These are phyloP conservation scores for Trichogramma pretiosum DNA, from an alignment of 1,140 invertebrate species.

Conservation along the genomic window DNA sequence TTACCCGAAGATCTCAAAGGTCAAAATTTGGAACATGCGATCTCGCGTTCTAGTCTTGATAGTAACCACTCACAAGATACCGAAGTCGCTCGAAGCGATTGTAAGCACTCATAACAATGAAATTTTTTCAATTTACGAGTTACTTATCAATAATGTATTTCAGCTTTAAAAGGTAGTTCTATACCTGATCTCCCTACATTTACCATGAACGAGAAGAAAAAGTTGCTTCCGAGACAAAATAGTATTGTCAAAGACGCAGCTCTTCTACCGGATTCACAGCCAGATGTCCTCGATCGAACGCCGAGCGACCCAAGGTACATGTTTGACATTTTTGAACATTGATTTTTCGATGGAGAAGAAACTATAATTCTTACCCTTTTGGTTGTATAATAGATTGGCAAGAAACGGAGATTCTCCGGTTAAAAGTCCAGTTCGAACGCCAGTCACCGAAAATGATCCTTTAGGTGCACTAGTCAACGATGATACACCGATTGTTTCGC, in stretches of 20 bases:
- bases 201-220: conserved; percentile 36
- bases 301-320: conserved; percentile 37
- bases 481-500: conserved; percentile 43
- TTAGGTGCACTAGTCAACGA: conserved; percentile 67
- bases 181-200: conserved; percentile 41
- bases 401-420: conserved; percentile 40
- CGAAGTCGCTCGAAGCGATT: conserved; percentile 37
- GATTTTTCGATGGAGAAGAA: not conserved
- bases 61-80: conserved; percentile 43
- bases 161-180: conserved; percentile 40
- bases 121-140: not conserved
- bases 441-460: conserved; percentile 84
- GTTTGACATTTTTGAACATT: conserved; percentile 4
- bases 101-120: conserved; percentile 30
- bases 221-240: conserved; percentile 38
- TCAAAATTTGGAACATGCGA: conserved; percentile 35
- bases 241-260: conserved; percentile 41
- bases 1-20: conserved; percentile 30
- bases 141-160: conserved; percentile 9
- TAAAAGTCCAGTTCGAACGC: conserved; percentile 58
- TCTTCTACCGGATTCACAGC: conserved; percentile 27
- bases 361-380: too few species aligned
- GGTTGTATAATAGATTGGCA: conserved; percentile 48
- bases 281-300: conserved; percentile 35
- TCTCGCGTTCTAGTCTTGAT: conserved; percentile 41